Conservation (phyloP, 2,888 invertebrate species). For the Orgyia antiqua region DNA sequence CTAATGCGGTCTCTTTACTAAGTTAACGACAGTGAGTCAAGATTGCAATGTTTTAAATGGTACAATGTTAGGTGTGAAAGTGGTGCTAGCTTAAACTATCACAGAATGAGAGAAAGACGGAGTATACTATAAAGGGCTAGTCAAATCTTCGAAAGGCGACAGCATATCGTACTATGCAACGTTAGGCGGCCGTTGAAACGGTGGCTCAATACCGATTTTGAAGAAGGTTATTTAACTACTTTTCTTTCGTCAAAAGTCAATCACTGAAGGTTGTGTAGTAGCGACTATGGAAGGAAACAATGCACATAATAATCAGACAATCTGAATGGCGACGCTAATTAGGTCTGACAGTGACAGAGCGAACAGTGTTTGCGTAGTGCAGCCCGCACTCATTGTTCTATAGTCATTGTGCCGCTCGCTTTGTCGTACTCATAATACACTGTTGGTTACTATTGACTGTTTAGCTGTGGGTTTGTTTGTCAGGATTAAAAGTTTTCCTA, state of each 20-base stretch:
- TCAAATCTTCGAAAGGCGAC: no score
- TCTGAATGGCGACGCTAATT: conserved; percentile 71
- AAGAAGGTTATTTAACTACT: no score
- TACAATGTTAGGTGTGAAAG: no score
- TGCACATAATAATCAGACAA: conserved; percentile 73
- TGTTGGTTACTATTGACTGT: conserved; percentile 45
- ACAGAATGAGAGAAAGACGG: no score
- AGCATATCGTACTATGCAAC: no score
- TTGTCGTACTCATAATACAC: conserved; percentile 44
- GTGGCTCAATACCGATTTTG: no score
- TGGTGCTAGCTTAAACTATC: no score
- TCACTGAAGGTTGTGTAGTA: conserved; percentile 11
- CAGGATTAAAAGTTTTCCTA: conserved; percentile 14
- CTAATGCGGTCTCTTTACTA: no score
- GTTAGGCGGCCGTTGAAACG: no score
- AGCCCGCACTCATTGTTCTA: conserved; percentile 57
- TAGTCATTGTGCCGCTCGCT: conserved; percentile 53
- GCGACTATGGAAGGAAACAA: conserved; percentile 48
- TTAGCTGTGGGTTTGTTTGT: conserved; percentile 35
- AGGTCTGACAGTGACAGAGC: conserved; percentile 68
- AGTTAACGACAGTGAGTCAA: no score
- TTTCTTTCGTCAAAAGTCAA: conserved; percentile 19
- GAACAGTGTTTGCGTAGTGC: conserved; percentile 55
- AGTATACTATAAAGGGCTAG: no score
- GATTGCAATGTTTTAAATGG: no score